Evolutionary conservation across 1,140 invertebrate genomes (phyloP).

Genomic region (Bombus vancouverensis): DNA sequence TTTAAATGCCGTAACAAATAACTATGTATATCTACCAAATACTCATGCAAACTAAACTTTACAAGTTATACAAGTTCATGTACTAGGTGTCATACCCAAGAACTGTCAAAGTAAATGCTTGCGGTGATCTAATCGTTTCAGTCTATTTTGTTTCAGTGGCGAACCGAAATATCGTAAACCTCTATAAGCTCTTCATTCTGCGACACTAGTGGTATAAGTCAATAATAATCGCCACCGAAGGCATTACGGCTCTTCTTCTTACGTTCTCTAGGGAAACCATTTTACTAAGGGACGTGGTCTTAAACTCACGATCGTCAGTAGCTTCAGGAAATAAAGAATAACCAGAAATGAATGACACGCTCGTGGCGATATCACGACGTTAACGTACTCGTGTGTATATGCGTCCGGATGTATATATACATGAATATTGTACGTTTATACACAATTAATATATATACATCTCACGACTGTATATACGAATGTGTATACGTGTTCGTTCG

Average conservation of each 20-base stretch:
- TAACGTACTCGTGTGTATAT: slow-evolving; percentile 30
- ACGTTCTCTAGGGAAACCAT: not conserved
- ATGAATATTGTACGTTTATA: slow-evolving; percentile 35
- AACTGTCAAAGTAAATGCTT: not conserved
- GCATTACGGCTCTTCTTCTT: not conserved
- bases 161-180: not conserved
- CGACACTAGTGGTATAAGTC: not conserved
- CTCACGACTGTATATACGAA: slow-evolving; percentile 22
- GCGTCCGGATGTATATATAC: slow-evolving; percentile 40
- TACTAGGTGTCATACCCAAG: not conserved
- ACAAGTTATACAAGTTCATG: not conserved
- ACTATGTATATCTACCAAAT: not conserved
- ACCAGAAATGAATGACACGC: slow-evolving; percentile 34
- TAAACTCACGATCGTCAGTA: slow-evolving; percentile 36
- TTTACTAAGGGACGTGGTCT: slow-evolving; percentile 15
- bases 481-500: slow-evolving; percentile 27
- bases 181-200: not conserved
- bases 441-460: slow-evolving; percentile 13
- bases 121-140: not conserved
- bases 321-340: slow-evolving; percentile 31
- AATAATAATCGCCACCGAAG: not conserved
- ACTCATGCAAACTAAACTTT: not conserved
- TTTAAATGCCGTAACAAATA: not conserved
- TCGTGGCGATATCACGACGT: slow-evolving; percentile 46
- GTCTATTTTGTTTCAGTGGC: not conserved